phyloP scores from a whole-genome alignment of 2,888 invertebrate species.

The Tromatobia lineatoria region DNA sequence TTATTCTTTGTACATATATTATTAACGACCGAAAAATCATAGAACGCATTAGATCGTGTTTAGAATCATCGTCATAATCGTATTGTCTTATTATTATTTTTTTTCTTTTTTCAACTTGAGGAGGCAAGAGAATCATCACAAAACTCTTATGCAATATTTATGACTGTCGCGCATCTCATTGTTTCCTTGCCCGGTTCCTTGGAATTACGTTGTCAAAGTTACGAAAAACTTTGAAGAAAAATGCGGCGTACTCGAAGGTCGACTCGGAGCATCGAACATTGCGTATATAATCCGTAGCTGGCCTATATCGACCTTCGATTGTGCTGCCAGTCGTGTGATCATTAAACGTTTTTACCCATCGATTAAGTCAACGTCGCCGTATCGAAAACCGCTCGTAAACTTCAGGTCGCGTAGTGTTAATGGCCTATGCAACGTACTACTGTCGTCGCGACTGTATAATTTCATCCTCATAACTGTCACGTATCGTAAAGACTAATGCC shows the following conservation, averaged over 20 bases:
- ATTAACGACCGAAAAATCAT: slow-evolving; percentile 50
- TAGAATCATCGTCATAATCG: slow-evolving; percentile 24
- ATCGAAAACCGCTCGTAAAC: slow-evolving; percentile 20
- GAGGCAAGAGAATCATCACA: slow-evolving; percentile 13
- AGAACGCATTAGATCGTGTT: slow-evolving; percentile 29
- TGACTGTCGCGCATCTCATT: slow-evolving; percentile 8
- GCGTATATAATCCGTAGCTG: neutral
- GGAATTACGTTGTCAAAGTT: slow-evolving; percentile 18
- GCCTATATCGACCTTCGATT: slow-evolving; percentile 33
- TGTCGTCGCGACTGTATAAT: slow-evolving; percentile 12
- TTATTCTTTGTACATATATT: slow-evolving; percentile 71
- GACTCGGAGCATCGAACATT: neutral
- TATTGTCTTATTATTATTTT: neutral
- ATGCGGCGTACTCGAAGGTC: neutral
- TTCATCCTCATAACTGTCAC: slow-evolving; percentile 28
- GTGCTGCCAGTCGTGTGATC: neutral
- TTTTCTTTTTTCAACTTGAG: neutral
- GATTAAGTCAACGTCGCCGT: neutral
- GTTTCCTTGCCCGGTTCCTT: slow-evolving; percentile 11
- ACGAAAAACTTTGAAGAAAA: neutral
- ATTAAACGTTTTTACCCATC: neutral
- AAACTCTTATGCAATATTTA: slow-evolving; percentile 16
- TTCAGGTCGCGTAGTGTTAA: slow-evolving; percentile 18
- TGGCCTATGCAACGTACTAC: slow-evolving; percentile 33
- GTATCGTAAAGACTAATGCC: slow-evolving; percentile 22